These are phyloP conservation scores for Melanotaenia maccullochi DNA, from an alignment of 2,797 vertebrate genomes.

Conservation along the genomic window DNA sequence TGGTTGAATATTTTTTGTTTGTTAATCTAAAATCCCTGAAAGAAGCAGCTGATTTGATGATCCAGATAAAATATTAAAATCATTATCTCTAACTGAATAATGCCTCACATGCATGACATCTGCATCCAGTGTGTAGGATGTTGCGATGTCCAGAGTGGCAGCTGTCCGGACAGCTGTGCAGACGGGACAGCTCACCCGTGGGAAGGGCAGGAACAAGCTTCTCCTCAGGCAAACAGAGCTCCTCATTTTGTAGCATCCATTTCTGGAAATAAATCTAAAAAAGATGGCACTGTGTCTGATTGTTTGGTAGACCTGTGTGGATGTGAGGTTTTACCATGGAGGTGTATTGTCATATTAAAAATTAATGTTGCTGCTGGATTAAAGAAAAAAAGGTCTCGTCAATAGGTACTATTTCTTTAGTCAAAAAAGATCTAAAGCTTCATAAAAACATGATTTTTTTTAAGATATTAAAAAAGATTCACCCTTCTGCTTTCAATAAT, in stretches of 20 bases:
- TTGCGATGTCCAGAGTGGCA: constrained; percentile 24
- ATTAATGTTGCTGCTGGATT: constrained; percentile 24
- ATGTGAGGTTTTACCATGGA: constrained; percentile 2
- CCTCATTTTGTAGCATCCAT: constrained; percentile 18
- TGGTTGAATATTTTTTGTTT: background rate
- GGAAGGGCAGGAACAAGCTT: constrained; percentile 9
- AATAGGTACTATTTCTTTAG: background rate
- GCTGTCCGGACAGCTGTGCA: constrained; percentile 45
- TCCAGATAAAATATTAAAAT: background rate
- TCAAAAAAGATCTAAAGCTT: background rate
- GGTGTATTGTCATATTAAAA: constrained; percentile 51
- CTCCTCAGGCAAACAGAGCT: constrained; percentile 4
- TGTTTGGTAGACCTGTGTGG: constrained; percentile 26
- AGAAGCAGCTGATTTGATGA: background rate
- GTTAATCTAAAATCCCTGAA: background rate
- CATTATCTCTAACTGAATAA: background rate
- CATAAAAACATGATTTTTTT: background rate
- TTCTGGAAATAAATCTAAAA: constrained; percentile 47
- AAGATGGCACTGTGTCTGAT: constrained; percentile 17
- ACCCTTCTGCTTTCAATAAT: background rate
- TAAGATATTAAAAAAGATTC: background rate
- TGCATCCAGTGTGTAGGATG: background rate
- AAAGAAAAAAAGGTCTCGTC: background rate
- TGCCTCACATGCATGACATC: background rate
- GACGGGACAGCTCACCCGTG: constrained; percentile 9